These are phyloP conservation scores for Gila orcuttii DNA, from an alignment of 2,113 vertebrate genomes.

Conservation along the genomic window DNA sequence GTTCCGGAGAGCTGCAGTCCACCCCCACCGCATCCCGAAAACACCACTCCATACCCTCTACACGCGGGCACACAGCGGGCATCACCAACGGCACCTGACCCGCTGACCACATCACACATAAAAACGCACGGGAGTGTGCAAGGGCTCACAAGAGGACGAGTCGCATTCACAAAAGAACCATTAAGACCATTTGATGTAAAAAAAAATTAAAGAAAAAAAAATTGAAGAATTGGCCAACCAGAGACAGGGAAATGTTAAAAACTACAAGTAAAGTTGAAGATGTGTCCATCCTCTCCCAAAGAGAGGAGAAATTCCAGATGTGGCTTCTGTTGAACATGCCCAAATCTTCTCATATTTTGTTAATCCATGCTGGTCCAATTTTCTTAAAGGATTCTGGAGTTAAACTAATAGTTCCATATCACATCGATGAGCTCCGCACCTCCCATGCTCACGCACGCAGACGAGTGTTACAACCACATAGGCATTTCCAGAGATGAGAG, in stretches of 20 bases:
- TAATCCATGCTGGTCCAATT: conserved; percentile 17
- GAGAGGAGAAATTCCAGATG: conserved; percentile 61
- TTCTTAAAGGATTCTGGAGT: conserved; percentile 48
- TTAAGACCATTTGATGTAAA: neutral
- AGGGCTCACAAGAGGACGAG: conserved; percentile 8
- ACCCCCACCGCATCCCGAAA: conserved; percentile 87
- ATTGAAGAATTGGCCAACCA: neutral
- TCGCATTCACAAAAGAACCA: neutral
- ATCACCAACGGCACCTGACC: conserved; percentile 62
- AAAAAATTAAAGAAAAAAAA: neutral
- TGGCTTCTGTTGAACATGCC: conserved; percentile 18
- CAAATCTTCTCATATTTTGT: conserved; percentile 19
- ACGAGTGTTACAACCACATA: conserved; percentile 25
- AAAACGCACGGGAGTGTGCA: conserved; percentile 20
- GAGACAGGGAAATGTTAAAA: conserved; percentile 11
- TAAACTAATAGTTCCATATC: conserved; percentile 48
- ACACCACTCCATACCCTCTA: conserved; percentile 77
- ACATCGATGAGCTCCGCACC: neutral
- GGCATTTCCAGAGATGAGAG: conserved; percentile 42
- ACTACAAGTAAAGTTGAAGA: neutral
- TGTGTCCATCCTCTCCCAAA: conserved; percentile 22
- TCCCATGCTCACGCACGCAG: conserved; percentile 27
- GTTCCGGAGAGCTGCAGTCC: conserved; percentile 90
- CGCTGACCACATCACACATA: conserved; percentile 64
- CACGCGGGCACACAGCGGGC: conserved; percentile 63